Conservation (phyloP, 2,888 invertebrate species). For the Rutpela maculata region DNA sequence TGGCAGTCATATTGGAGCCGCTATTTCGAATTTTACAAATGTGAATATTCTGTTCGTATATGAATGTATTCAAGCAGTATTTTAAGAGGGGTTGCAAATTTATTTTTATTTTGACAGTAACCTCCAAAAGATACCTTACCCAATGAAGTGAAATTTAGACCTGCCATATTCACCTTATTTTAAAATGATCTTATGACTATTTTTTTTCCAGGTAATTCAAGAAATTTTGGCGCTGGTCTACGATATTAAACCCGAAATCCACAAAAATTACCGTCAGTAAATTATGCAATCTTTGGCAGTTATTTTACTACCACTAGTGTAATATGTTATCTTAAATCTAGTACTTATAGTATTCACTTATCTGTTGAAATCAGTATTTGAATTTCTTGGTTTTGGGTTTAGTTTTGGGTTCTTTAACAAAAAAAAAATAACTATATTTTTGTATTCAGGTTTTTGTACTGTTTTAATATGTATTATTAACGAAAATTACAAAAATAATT, state of each 20-base stretch:
- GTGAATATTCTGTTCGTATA: too few relatives aligned
- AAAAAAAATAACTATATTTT: neutral
- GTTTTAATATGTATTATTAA: neutral
- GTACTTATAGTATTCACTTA: conserved; percentile 21
- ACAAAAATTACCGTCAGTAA: conserved; percentile 85
- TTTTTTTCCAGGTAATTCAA: conserved; percentile 81
- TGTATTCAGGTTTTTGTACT: conserved; percentile 1
- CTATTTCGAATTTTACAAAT: too few relatives aligned
- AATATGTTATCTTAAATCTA: conserved; percentile 47
- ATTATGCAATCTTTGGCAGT: neutral
- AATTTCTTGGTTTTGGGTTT: conserved; percentile 17
- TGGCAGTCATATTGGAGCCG: too few relatives aligned
- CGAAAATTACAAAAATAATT: neutral
- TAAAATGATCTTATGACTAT: neutral
- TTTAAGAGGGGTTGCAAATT: too few relatives aligned
- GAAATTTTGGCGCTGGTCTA: conserved; percentile 90
- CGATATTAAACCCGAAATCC: conserved; percentile 94
- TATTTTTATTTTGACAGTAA: too few relatives aligned
- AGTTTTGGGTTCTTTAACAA: conserved; percentile 41
- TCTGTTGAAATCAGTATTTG: neutral
- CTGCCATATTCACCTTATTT: neutral
- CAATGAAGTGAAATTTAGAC: too few relatives aligned
- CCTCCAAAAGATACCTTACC: neutral
- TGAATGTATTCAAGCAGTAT: too few relatives aligned
- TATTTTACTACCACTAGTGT: conserved; percentile 49